phyloP scores from a whole-genome alignment of 2,888 invertebrate species.

The Hipparchia semele region DNA sequence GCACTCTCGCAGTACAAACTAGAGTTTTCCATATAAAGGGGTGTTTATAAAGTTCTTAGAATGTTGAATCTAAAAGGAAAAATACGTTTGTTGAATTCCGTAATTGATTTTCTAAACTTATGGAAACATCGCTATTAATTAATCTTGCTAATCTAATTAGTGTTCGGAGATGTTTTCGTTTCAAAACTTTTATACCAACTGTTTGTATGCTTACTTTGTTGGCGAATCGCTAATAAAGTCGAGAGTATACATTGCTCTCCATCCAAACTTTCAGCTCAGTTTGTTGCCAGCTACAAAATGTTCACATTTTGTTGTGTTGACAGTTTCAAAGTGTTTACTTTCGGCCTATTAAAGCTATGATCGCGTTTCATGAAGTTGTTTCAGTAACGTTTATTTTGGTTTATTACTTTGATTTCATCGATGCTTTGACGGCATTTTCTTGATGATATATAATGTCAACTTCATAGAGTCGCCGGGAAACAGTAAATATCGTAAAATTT shows the following conservation, averaged over 20 bases:
- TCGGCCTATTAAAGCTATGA: conserved; percentile 13
- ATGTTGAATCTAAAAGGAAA: too few species aligned
- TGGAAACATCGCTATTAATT: too few species aligned
- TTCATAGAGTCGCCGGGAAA: background rate
- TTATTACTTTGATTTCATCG: background rate
- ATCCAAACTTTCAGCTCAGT: conserved; percentile 25
- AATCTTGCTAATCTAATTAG: background rate
- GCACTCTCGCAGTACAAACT: too few species aligned
- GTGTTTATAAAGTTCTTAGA: too few species aligned
- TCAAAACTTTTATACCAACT: conserved; percentile 2
- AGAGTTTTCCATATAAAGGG: too few species aligned
- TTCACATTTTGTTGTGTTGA: conserved; percentile 20
- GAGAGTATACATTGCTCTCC: conserved; percentile 9
- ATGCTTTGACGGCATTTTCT: background rate
- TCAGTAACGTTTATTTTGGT: conserved; percentile 12
- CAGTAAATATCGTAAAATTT: background rate
- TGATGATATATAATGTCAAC: background rate
- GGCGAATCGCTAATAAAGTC: conserved; percentile 22
- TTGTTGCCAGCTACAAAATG: conserved; percentile 18
- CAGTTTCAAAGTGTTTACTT: conserved; percentile 23
- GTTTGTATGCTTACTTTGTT: conserved; percentile 16
- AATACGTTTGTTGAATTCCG: too few species aligned
- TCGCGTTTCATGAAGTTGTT: conserved; percentile 11
- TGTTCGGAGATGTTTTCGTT: conserved; percentile 19
- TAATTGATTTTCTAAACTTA: too few species aligned